Evolutionary conservation across 2,888 invertebrate genomes (phyloP), one percentile per base, ranked within the genome.

Genomic region (Caenorhabditis becei): DNA sequence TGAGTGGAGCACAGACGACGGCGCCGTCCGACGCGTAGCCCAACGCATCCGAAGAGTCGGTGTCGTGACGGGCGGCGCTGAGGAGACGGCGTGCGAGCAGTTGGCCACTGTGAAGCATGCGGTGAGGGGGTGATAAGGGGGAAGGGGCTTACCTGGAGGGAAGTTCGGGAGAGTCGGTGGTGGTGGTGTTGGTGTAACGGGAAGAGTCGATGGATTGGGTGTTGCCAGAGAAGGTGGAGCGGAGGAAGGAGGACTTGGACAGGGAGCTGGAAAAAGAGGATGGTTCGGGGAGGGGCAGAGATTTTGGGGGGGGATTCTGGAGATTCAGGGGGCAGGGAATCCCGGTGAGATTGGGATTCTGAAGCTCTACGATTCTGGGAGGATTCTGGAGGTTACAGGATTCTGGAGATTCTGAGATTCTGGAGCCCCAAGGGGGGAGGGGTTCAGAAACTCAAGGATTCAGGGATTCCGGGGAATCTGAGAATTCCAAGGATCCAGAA

Each of bases 91-190:
- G 80, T 63, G 80, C 75, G 23, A 80, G 37, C 59, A 75, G 54
- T 71, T 75, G 75, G 53, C 80, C 77, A 58, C 80, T 80, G 59
- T 47, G 59, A 72, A 69, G 44, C 54, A 62, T 54, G 61, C 32
- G 24, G 59, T 28, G 47, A 49, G 11, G 20, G 24, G 56, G 0
- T 10, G 10, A 20, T 11, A 28, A 58, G 8, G 11, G 23, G 28
- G 26, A 37, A 23, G 44, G 53, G 11, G 61, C 54, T 44, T 20
- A 77, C 65, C 87, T 80, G 1, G 83, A 67, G 10, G 83, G 83
- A 3, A 86, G 59, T 37, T 87, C 86, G 23, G 87, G 87, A 16
- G 86, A 86, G n/a, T 83, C 84, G 16, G 83, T 82, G 16, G 80
- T 81, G 37, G 84, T 83, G 3, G 84, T 86, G 61, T 79, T 77